Evolutionary conservation across 1,140 invertebrate species (phyloP).

Genomic region (Ostrea edulis): DNA sequence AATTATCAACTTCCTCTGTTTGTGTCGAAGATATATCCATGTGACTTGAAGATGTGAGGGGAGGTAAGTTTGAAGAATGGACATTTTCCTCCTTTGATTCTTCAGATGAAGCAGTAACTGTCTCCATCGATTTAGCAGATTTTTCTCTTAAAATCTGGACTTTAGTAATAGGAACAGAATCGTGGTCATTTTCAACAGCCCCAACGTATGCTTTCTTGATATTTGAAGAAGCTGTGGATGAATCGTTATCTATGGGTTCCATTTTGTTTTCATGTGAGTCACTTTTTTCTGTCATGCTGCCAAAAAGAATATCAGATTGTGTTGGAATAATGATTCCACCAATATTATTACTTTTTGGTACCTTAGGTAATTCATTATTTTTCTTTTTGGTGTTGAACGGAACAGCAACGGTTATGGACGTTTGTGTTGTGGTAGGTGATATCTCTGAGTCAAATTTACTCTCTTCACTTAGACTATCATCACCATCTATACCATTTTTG

Average conservation of each 20-base stretch:
- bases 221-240: not conserved
- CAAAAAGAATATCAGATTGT: not conserved
- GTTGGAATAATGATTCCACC: conserved; percentile 8
- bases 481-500: not conserved
- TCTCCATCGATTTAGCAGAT: too few relatives aligned
- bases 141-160: not conserved
- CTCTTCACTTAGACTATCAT: not conserved
- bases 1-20: not conserved
- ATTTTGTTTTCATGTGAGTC: not conserved
- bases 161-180: not conserved
- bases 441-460: not conserved
- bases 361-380: not conserved
- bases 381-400: not conserved
- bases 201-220: not conserved
- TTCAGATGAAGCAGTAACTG: not conserved
- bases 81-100: not conserved
- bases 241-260: not conserved
- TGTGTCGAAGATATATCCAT: not conserved
- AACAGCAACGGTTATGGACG: not conserved
- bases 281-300: not conserved
- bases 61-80: not conserved
- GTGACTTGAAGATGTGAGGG: not conserved
- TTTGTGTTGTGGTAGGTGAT: not conserved
- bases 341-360: not conserved
- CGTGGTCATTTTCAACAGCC: not conserved